A percentile compares a stretch with the other conserved stretches of the same genome.
These are phyloP conservation scores for Eledona agricola DNA, from an alignment of 2,888 invertebrate genomes.

Conservation along the genomic window DNA sequence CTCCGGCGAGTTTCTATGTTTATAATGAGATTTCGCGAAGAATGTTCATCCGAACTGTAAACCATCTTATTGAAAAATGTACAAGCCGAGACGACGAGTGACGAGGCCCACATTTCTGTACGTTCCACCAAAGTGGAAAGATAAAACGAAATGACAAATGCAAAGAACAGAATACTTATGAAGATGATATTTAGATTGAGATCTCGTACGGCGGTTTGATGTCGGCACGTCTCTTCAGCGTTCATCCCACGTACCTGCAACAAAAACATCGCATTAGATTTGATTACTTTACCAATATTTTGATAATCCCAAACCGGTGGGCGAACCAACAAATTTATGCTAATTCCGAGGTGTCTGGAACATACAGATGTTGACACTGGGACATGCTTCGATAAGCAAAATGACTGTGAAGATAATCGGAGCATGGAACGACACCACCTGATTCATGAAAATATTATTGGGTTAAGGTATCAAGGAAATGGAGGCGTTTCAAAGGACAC, in stretches of 20 bases:
- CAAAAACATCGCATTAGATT: slow-evolving; percentile 30
- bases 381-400: no score
- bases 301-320: slow-evolving; percentile 4
- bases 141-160: slow-evolving; percentile 38
- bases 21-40: slow-evolving; percentile 35
- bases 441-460: no score
- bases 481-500: no score
- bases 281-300: slow-evolving; percentile 27
- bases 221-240: slow-evolving; percentile 33
- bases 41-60: slow-evolving; percentile 23
- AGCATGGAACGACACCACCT: no score
- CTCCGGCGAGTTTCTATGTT: slow-evolving; percentile 30
- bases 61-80: slow-evolving; percentile 36
- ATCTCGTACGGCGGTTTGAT: slow-evolving; percentile 37
- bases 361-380: not conserved
- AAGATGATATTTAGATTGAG: slow-evolving; percentile 40
- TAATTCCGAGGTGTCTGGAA: slow-evolving; percentile 13
- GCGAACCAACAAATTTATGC: slow-evolving; percentile 11
- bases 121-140: slow-evolving; percentile 31
- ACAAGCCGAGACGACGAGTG: slow-evolving; percentile 21
- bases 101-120: slow-evolving; percentile 33
- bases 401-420: no score
- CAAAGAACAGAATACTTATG: slow-evolving; percentile 40
- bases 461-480: no score
- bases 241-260: slow-evolving; percentile 35